Evolutionary conservation across 1,140 invertebrate species (phyloP).

Genomic region (Colletes gigas): DNA sequence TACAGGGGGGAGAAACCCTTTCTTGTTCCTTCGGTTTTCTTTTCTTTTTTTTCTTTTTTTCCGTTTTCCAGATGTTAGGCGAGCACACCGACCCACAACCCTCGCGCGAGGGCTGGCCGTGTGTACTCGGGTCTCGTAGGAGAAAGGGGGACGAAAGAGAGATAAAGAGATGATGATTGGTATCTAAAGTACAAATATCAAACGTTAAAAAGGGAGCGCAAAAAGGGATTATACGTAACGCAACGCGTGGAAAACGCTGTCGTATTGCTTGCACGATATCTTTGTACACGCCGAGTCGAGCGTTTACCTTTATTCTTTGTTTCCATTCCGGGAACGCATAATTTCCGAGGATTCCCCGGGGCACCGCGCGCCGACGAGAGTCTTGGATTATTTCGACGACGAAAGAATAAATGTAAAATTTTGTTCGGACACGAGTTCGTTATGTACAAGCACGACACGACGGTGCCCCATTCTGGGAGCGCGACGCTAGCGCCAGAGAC

Average conservation of each 20-base stretch:
- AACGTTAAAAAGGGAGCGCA: slow-evolving; percentile 25
- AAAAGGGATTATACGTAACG: slow-evolving; percentile 51
- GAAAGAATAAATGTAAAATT: not conserved
- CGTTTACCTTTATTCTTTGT: not conserved
- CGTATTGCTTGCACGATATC: slow-evolving; percentile 40
- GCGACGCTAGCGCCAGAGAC: no score
- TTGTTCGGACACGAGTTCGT: slow-evolving; percentile 1
- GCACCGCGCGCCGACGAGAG: not conserved
- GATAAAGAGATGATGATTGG: slow-evolving; percentile 28
- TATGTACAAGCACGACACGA: slow-evolving; percentile 48
- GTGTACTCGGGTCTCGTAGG: not conserved
- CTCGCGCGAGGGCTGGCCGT: not conserved
- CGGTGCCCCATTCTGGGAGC: not conserved
- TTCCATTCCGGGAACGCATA: not conserved
- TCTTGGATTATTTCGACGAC: not conserved
- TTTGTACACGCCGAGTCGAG: slow-evolving; percentile 31
- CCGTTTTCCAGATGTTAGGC: not conserved
- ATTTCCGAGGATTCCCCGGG: not conserved
- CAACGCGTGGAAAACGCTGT: slow-evolving; percentile 58
- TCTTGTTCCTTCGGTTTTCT: not conserved
- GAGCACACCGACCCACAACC: not conserved
- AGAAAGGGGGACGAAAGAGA: slow-evolving; percentile 23
- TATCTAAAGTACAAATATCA: slow-evolving; percentile 50
- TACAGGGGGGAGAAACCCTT: no score
- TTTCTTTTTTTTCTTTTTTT: not conserved